These are phyloP conservation scores for Heliconius ethilla DNA, from an alignment of 2,888 invertebrate species.

Conservation along the genomic window DNA sequence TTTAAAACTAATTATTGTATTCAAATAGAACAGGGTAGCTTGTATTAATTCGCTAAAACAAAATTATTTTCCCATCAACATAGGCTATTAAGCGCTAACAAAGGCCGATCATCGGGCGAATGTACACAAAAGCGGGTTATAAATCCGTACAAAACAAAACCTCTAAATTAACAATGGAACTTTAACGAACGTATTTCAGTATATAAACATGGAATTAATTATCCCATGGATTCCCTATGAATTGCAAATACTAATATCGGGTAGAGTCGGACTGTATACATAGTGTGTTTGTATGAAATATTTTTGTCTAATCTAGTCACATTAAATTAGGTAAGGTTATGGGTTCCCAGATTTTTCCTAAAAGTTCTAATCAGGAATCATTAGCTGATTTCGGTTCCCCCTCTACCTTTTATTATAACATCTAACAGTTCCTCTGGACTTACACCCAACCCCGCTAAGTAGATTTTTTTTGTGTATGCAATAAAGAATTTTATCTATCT, in stretches of 20 bases:
- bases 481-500: too few species aligned
- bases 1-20: conserved; percentile 1
- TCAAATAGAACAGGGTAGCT: conserved; percentile 24
- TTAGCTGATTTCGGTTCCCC: too few species aligned
- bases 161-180: conserved; percentile 46
- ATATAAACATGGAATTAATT: conserved; percentile 47
- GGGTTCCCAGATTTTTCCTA: too few species aligned
- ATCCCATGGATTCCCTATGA: conserved; percentile 33
- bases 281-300: background rate
- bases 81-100: conserved; percentile 45
- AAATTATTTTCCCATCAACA: conserved; percentile 41
- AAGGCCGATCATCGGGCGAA: conserved; percentile 41
- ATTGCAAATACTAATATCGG: conserved; percentile 18
- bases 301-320: too few species aligned
- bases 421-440: too few species aligned
- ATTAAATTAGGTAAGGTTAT: too few species aligned
- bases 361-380: too few species aligned
- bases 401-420: too few species aligned
- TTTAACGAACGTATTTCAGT: conserved; percentile 47
- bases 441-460: too few species aligned
- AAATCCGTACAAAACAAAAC: conserved; percentile 46
- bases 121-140: conserved; percentile 43
- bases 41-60: conserved; percentile 35
- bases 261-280: background rate
- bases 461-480: too few species aligned